Evolutionary conservation across 1,140 invertebrate genomes (phyloP), one percentile per base, ranked within the genome.

Genomic region (Drosophila kurseongensis): DNA sequence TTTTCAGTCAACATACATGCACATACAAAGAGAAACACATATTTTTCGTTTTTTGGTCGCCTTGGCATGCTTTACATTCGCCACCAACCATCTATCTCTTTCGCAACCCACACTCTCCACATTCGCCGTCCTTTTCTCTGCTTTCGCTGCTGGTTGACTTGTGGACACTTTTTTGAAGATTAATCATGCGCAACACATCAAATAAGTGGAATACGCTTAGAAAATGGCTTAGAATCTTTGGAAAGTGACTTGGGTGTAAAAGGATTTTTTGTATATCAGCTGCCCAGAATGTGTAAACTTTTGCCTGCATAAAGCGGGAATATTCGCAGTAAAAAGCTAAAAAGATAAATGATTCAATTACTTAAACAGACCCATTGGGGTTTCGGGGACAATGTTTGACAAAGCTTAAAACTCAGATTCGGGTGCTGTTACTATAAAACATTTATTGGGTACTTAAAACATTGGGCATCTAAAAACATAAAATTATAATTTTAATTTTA

Each of bases 131-230:
- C 40, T 12, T 61, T 40, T 54, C 35, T 12, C 35, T 36, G 27
- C 36, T 50, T 40, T 54, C 35, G 12, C 40, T 36, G 27, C 36
- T 50, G 48, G n/a, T 16, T 27, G 18, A 29, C 54, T 72, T 42
- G 38, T 38, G 16, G 29, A 54, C 47, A 59, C 14, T 73, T 38
- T 51, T 69, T 40, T 47, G 44, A 76, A 81, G 72, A 80, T 80
- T 80, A 80, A 80, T 80, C 78, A 80, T 81, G 78, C 78, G 51
- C 57, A 76, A 47, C 78, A 57, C 78, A 81, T 72, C 65, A 75
- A 80, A 80, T 76, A 80, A 76, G 66, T 80, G 76, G 66, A 66
- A 80, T 58, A 72, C 52, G 55, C 57, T 60, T 71, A 47, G 56
- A 52, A 75, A 71, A 52, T 75, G 51, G 68, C 51, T 63, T 44